A percentile compares a stretch with the other conserved stretches of the same genome.
These are phyloP conservation scores for Arenicola marina DNA, from an alignment of 2,888 invertebrate genomes.

Conservation along the genomic window DNA sequence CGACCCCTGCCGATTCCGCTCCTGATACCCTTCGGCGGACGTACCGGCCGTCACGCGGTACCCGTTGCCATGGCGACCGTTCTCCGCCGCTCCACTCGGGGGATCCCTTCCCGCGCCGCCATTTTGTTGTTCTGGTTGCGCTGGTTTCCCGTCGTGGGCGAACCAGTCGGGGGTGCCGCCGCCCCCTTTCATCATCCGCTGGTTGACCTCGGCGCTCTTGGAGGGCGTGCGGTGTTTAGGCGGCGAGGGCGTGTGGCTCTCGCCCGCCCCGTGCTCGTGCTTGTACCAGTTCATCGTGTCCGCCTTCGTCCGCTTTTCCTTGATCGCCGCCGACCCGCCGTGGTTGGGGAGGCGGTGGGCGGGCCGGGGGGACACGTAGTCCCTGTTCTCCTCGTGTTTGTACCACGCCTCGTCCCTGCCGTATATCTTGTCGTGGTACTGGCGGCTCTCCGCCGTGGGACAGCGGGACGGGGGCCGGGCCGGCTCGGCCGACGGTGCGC, in stretches of 20 bases:
- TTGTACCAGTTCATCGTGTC: constrained; percentile 33
- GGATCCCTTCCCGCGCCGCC: not conserved
- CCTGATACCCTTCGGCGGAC: constrained; percentile 29
- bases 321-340: constrained; percentile 9
- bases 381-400: constrained; percentile 31
- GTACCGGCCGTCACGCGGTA: constrained; percentile 14
- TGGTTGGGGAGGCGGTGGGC: constrained; percentile 6
- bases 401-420: constrained; percentile 33
- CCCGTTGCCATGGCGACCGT: no score
- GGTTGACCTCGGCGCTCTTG: no score
- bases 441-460: constrained; percentile 17
- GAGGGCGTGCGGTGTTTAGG: not conserved
- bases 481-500: constrained; percentile 13
- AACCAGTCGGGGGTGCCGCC: constrained; percentile 15
- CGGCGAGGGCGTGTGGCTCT: not conserved
- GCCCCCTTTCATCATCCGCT: no score
- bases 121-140: no score
- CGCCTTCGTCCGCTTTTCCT: constrained; percentile 14
- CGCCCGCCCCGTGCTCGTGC: not conserved
- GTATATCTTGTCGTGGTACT: constrained; percentile 20
- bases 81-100: constrained; percentile 3
- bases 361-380: constrained; percentile 24
- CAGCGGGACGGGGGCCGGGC: constrained; percentile 13
- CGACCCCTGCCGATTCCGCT: constrained; percentile 29
- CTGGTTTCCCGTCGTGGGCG: constrained; percentile 12